Evolutionary conservation across 2,113 vertebrate genomes (phyloP), one percentile per base, ranked within the genome.

Genomic region (Papio anubis): DNA sequence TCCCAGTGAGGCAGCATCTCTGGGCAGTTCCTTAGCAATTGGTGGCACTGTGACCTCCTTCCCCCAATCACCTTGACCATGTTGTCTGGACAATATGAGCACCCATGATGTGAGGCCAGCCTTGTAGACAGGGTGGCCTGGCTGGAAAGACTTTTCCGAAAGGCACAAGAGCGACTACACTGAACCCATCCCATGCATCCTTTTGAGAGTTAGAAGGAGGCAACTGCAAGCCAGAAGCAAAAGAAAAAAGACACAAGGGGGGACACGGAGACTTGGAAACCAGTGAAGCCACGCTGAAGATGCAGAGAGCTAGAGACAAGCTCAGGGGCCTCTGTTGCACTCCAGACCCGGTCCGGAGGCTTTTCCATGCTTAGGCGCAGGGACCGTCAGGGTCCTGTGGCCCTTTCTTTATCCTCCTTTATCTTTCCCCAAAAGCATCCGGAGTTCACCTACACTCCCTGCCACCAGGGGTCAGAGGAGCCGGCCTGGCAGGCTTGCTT

Each of bases 261-360:
- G 9, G 32, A 9, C 64, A 21, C 20, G 12, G 25, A 27, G 20
- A 12, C 48, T 52, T 3, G 0, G 3, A 82, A 55, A 50, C 7
- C 30, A 30, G 18, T 50, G 21, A 50, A 50, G 59, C 35, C 72
- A 23, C 1, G 3, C 25, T 12, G 76, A 27, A 2, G 8, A 14
- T 1, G 2, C 4, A 43, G 6, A 48, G n/a, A 6, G 14, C n/a
- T 68, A 5, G 27, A 61, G 45, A 25, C 23, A 40, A 45, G 61
- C 40, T 18, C 38, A 35, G 32, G 40, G 16, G 20, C 5, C 32
- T 35, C 40, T 50, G 8, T 0, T 2, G 45, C 2, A 8, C 4
- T 20, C 21, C 23, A 55, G 48, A 14, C 43, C 45, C 27, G 7
- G 25, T 30, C 52, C 35, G 21, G n/a, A 90, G 43, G 20, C 61